Conservation (phyloP, 2,888 invertebrate genomes). For the Clusia tigrina region DNA sequence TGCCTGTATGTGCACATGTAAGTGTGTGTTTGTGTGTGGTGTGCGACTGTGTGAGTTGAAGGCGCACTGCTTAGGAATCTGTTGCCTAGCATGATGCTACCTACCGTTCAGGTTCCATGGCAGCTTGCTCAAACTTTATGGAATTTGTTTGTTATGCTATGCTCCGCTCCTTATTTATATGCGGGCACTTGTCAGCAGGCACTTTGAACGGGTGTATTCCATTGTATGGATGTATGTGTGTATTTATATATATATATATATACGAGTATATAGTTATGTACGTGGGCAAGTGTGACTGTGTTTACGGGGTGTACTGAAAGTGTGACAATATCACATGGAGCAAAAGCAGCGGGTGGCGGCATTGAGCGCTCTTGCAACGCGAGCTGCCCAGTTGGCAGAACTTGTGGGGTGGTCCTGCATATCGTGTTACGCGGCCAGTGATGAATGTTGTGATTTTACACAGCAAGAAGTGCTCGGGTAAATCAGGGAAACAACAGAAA, state of each 20-base stretch:
- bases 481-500: no score
- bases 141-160: no score
- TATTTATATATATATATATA: no score
- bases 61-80: conserved; percentile 2
- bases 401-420: not conserved
- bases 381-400: not conserved
- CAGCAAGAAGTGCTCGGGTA: not conserved
- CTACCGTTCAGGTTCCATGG: conserved; percentile 23
- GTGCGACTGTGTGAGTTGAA: no score
- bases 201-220: no score
- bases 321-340: conserved; percentile 24
- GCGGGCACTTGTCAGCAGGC: no score
- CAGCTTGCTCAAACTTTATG: no score
- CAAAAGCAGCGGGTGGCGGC: conserved; percentile 21
- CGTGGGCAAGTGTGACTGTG: no score
- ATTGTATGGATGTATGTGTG: no score
- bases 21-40: not conserved
- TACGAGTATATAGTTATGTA: no score
- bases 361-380: not conserved
- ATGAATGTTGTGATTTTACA: conserved; percentile 7
- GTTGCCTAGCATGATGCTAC: not conserved
- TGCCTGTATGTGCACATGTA: no score
- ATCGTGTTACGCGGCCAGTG: conserved; percentile 5
- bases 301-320: not conserved
- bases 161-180: no score